These are phyloP conservation scores for Lamellibrachia columna DNA, from an alignment of 2,888 invertebrate genomes.

Conservation along the genomic window DNA sequence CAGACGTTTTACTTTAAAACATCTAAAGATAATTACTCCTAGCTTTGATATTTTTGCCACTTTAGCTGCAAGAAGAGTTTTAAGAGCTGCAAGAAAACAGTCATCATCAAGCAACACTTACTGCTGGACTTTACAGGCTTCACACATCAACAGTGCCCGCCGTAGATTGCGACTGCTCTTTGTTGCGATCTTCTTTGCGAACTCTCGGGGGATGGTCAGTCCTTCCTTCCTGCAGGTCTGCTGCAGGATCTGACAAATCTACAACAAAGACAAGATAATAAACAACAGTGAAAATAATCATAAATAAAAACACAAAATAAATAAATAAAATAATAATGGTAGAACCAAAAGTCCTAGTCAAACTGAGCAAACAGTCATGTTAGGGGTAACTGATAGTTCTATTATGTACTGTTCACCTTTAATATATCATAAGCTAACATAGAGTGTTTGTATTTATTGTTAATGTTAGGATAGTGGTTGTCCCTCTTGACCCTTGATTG, in stretches of 20 bases:
- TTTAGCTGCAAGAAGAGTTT: not conserved
- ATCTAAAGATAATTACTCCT: no score
- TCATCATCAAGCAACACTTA: constrained; percentile 53
- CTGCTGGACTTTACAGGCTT: constrained; percentile 91
- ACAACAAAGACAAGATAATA: not conserved
- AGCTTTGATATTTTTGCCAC: no score
- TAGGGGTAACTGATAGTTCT: no score
- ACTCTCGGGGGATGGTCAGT: constrained; percentile 77
- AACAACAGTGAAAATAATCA: not conserved
- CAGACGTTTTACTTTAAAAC: not conserved
- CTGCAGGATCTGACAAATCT: constrained; percentile 61
- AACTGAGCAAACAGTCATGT: no score
- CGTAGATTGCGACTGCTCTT: constrained; percentile 88
- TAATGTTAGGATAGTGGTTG: no score
- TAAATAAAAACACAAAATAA: no score
- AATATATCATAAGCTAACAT: no score
- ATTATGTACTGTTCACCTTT: no score
- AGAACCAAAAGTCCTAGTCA: no score
- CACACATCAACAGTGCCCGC: constrained; percentile 90
- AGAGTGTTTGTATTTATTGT: no score
- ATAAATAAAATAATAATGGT: no score
- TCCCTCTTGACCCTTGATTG: no score
- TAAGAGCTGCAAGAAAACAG: not conserved
- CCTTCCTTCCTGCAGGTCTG: constrained; percentile 73
- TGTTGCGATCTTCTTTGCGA: constrained; percentile 81